Conservation (phyloP, 2,797 vertebrate species). For the Coccyzus lansbergi region DNA sequence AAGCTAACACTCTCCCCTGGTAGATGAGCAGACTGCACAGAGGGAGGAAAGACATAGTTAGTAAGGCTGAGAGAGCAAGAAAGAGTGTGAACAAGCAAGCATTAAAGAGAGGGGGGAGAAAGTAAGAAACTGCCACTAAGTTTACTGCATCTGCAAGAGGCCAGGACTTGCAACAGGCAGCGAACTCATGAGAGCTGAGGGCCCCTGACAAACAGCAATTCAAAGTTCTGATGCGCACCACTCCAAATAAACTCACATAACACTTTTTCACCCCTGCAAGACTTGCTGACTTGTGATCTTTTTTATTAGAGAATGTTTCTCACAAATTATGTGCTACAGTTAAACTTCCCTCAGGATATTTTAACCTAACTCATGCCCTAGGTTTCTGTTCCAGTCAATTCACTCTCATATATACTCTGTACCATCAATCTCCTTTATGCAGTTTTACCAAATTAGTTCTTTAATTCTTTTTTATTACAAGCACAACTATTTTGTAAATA, state of each 20-base stretch:
- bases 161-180: not conserved
- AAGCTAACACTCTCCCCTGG: not conserved
- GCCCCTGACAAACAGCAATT: not conserved
- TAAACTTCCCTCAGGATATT: not conserved
- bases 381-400: not conserved
- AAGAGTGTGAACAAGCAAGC: not conserved
- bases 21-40: fast-evolving
- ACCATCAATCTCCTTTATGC: not conserved
- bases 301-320: not conserved
- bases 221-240: not conserved
- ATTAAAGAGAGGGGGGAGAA: not conserved
- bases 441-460: not conserved
- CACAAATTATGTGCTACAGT: not conserved
- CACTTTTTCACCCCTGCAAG: not conserved
- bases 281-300: not conserved
- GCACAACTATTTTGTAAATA: not conserved
- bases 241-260: not conserved
- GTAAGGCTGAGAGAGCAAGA: not conserved
- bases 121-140: not conserved
- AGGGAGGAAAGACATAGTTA: fast-evolving
- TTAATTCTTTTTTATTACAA: not conserved
- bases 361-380: not conserved
- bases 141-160: not conserved
- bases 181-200: not conserved
- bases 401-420: not conserved